phyloP scores from a whole-genome alignment of 2,797 vertebrate genomes.

The Tarsius wallacei region DNA sequence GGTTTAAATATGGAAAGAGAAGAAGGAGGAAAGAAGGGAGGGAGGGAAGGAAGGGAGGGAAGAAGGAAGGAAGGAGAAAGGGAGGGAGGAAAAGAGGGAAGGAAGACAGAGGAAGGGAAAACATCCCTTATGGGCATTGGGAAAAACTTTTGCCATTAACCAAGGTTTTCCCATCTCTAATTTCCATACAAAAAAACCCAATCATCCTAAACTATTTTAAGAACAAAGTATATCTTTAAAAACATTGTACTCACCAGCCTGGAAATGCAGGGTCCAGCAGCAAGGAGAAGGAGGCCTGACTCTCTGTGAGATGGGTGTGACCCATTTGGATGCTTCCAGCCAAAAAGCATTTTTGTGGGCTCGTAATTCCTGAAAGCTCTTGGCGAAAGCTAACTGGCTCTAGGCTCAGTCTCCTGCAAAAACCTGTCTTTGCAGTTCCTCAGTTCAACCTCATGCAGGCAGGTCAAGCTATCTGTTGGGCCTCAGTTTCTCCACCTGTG shows the following conservation, averaged over 20 bases:
- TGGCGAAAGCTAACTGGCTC: conserved; percentile 38
- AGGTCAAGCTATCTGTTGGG: not conserved
- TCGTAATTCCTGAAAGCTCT: conserved; percentile 68
- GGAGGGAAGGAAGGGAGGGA: fast-evolving
- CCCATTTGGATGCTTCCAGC: not conserved
- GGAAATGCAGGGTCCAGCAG: not conserved
- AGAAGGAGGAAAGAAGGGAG: not conserved
- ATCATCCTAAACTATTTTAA: conserved; percentile 59
- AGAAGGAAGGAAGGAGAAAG: no score
- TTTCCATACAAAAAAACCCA: conserved; percentile 51
- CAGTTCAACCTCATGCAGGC: not conserved
- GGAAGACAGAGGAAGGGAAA: fast-evolving
- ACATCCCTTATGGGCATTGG: no score
- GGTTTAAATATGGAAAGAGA: conserved; percentile 73
- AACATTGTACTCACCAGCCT: not conserved
- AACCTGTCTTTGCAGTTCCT: not conserved
- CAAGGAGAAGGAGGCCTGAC: not conserved
- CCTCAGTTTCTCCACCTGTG: conserved; percentile 48
- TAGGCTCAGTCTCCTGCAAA: conserved; percentile 29
- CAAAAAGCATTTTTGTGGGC: conserved; percentile 76
- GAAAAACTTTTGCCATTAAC: not conserved
- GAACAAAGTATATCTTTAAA: conserved; percentile 1
- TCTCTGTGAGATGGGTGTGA: not conserved
- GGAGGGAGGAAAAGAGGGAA: not conserved
- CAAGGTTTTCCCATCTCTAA: conserved; percentile 27